Percentiles rank a stretch among this genome's conserved stretches.
phyloP scores from a whole-genome alignment of 2,797 vertebrate species.

The Orestias chungarensis region DNA sequence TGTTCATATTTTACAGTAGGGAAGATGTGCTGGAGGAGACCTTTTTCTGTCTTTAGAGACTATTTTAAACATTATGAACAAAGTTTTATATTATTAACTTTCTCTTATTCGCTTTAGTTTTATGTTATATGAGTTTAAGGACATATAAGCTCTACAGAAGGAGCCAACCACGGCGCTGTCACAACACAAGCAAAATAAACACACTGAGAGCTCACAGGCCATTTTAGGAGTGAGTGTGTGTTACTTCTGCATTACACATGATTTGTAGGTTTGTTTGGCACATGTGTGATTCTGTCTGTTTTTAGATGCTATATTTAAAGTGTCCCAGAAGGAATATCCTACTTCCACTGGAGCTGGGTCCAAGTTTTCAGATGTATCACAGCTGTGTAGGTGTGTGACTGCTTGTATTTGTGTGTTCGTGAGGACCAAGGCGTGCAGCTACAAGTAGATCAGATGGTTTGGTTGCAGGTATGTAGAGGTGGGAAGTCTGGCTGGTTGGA shows the following conservation, averaged over 20 bases:
- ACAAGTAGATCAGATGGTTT: too few relatives aligned
- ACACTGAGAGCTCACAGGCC: constrained; percentile 7
- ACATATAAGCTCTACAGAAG: neutral
- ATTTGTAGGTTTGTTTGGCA: neutral
- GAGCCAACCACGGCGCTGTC: neutral
- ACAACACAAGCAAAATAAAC: neutral
- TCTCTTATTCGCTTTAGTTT: neutral
- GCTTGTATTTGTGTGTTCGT: neutral
- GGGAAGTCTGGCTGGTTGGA: neutral
- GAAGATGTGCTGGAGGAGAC: too few relatives aligned
- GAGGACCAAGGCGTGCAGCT: neutral
- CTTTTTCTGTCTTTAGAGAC: neutral
- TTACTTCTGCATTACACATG: constrained; percentile 13
- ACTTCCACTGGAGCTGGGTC: constrained; percentile 40
- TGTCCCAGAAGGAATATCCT: constrained; percentile 49
- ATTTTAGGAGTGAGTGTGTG: constrained; percentile 14
- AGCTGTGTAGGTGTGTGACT: constrained; percentile 10
- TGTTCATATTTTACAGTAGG: constrained; percentile 23
- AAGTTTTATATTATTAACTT: neutral
- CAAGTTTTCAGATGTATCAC: constrained; percentile 29
- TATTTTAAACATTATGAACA: neutral
- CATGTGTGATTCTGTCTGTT: constrained; percentile 29
- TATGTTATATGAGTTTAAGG: neutral
- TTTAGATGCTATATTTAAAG: constrained; percentile 52
- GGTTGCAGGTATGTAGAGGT: too few relatives aligned